A percentile compares a stretch with the other conserved stretches of the same genome.
These are phyloP conservation scores for Meriones unguiculatus DNA, from an alignment of 2,113 vertebrate species.

Conservation along the genomic window DNA sequence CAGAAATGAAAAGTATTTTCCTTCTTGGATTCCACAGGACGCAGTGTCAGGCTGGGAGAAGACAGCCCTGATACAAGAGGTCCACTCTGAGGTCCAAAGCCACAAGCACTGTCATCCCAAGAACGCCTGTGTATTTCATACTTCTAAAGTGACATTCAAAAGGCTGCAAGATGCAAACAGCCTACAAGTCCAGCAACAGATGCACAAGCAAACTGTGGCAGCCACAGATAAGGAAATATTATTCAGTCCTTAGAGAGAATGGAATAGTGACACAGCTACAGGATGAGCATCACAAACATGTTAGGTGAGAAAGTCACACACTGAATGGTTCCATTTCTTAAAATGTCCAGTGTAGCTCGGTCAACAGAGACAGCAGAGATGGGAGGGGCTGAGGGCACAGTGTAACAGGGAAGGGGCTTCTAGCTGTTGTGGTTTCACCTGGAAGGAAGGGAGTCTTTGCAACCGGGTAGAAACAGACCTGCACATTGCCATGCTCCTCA, in stretches of 20 bases:
- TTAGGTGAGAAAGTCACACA: not conserved
- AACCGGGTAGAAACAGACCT: not conserved
- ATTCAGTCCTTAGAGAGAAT: not conserved
- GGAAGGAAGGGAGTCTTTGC: no score
- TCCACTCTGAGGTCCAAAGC: no score
- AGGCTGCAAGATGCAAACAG: not conserved
- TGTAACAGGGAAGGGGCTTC: no score
- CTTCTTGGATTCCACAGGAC: not conserved
- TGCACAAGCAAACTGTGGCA: accelerated
- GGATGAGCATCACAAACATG: accelerated
- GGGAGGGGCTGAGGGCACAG: not conserved
- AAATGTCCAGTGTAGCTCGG: not conserved
- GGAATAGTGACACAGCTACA: not conserved
- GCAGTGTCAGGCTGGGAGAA: not conserved
- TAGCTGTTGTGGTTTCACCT: not conserved
- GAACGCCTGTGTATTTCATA: not conserved
- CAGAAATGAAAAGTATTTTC: not conserved
- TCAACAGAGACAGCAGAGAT: not conserved
- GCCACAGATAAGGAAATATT: accelerated
- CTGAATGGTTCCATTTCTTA: accelerated
- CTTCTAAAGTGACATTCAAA: accelerated
- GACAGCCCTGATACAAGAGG: not conserved
- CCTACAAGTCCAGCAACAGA: no score
- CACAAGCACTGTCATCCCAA: not conserved
- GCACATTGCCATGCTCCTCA: accelerated